Base-by-base conservation (phyloP, 2,113 vertebrate species). In the Xenotilapia caudafasciata region DNA sequence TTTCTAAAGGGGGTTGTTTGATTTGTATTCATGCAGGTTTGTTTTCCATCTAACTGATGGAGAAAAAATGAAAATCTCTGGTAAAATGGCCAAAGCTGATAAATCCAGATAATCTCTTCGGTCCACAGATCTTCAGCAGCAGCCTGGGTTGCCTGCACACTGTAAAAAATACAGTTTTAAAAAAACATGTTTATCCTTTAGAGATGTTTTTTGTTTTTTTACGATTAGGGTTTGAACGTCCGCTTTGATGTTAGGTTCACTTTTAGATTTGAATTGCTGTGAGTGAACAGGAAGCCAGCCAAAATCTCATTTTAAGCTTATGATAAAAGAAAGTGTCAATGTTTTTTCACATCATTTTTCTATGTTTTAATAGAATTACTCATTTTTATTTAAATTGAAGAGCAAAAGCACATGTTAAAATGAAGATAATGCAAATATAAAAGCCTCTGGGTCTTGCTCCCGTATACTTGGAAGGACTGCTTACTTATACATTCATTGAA, bases 21-120 rank as follows among this genome's bases (percentile, higher is more conserved):
- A 83, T 89, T 88, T 60, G 31, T 82, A 87, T 90, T 87, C 91
- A 62, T 49, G 85, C 62, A 75, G 75, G 90, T 90, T 92, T 94
- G 85, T 87, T 94, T 91, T 89, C 86, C 86, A 81, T 88, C 85
- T 31, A 15, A 88, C 87, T 56, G 87, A 87, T 62, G 17, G 17
- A 42, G 23, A 28, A 38, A 80, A 87, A 70, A 82, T 7, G 47
- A 45, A 90, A 90, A 87, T 87, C 89, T 88, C 65, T 89, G 56
- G 85, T 87, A 92, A 95, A 95, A 95, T 86, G 93, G 82, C 73
- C 90, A 90, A 92, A 91, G 84, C 90, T 89, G 93, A 92, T 95
- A 94, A 95, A 91, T 70, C 91, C 90, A 83, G 77, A 92, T 95
- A 94, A 95, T 93, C 93, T 92, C 80, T 90, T 77, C 7, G 70